phyloP scores from a whole-genome alignment of 2,888 invertebrate genomes.

The Sinhomidia bicolor region DNA sequence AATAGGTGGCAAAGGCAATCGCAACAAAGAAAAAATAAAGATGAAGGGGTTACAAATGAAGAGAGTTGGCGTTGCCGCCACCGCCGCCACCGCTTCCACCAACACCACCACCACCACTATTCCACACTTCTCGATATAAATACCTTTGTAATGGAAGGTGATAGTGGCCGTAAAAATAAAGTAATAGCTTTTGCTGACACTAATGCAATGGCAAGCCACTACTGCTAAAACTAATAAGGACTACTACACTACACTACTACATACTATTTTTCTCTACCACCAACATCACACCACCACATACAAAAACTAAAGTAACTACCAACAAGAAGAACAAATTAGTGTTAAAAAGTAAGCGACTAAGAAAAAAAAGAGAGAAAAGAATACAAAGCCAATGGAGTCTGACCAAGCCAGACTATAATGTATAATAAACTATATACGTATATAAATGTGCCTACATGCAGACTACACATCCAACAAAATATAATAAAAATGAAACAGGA shows the following conservation, averaged over 20 bases:
- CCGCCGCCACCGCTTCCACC: not conserved
- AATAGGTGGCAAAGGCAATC: not conserved
- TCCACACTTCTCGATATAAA: not conserved
- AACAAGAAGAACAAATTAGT: slow-evolving; percentile 72
- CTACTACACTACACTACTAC: slow-evolving; percentile 30
- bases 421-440: not conserved
- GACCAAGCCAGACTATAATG: not conserved
- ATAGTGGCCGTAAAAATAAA: slow-evolving; percentile 76
- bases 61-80: slow-evolving; percentile 5
- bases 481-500: slow-evolving; percentile 33
- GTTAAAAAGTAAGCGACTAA: slow-evolving; percentile 50
- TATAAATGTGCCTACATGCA: not conserved
- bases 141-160: slow-evolving; percentile 73
- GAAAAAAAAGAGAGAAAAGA: not conserved
- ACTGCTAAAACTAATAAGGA: slow-evolving; percentile 74
- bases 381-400: no score
- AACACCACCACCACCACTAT: not conserved
- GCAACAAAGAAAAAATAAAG: slow-evolving; percentile 12
- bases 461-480: not conserved
- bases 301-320: slow-evolving; percentile 62
- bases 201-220: slow-evolving; percentile 72
- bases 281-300: no score
- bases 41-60: slow-evolving; percentile 68
- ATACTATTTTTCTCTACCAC: no score
- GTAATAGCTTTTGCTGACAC: slow-evolving; percentile 75